These are phyloP conservation scores for Leptura quadrifasciata DNA, from an alignment of 2,888 invertebrate genomes.

Conservation along the genomic window DNA sequence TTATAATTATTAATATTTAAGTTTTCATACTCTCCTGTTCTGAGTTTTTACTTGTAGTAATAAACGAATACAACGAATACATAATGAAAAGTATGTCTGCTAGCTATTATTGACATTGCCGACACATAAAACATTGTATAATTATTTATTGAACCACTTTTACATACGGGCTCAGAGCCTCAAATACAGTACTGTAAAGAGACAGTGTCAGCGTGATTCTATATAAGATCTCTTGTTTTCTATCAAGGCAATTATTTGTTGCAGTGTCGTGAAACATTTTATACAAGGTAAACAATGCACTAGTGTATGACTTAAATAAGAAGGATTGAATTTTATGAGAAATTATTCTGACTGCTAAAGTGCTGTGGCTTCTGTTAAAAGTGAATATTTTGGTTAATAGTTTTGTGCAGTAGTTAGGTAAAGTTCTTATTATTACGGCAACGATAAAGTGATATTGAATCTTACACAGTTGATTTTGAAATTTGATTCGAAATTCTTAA, in stretches of 20 bases:
- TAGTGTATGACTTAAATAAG: conserved; percentile 9
- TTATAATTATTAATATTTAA: too few species aligned
- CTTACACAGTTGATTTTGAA: background rate
- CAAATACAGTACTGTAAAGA: conserved; percentile 43
- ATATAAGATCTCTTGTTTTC: conserved; percentile 64
- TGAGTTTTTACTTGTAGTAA: too few species aligned
- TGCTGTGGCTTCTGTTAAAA: conserved; percentile 20
- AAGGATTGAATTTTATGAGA: conserved; percentile 6
- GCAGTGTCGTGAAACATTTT: conserved; percentile 60
- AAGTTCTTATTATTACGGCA: background rate
- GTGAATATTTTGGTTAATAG: conserved; percentile 16
- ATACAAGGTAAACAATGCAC: conserved; percentile 59
- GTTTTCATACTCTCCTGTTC: too few species aligned
- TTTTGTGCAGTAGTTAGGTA: background rate
- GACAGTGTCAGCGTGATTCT: conserved; percentile 55
- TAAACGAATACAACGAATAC: too few species aligned
- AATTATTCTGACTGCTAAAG: background rate
- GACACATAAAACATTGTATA: background rate
- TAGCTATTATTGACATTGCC: background rate
- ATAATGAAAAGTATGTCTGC: too few species aligned
- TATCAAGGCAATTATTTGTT: conserved; percentile 65
- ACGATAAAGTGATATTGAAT: background rate
- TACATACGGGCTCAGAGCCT: background rate
- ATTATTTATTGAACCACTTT: background rate
- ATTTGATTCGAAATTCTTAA: background rate